Evolutionary conservation across 2,797 vertebrate species (phyloP).

Genomic region (Characodon lateralis): DNA sequence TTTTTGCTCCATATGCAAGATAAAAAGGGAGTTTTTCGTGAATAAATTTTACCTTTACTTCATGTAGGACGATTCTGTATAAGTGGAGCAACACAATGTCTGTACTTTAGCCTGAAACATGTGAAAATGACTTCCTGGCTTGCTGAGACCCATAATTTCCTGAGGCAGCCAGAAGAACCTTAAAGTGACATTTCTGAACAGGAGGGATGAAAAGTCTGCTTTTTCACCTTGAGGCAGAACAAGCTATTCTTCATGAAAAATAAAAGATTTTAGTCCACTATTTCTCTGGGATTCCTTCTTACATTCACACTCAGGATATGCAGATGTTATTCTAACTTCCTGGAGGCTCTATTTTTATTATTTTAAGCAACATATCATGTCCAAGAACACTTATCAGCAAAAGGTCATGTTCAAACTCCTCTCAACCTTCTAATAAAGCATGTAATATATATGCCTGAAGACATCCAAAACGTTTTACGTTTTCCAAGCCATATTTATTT

Average conservation of each 20-base stretch:
- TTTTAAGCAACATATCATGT: background rate
- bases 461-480: background rate
- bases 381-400: background rate
- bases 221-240: background rate
- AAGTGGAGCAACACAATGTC: background rate
- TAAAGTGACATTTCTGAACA: background rate
- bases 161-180: background rate
- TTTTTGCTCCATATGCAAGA: background rate
- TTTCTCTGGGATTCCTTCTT: too few relatives aligned
- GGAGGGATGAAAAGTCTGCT: too few relatives aligned
- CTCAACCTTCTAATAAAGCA: background rate
- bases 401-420: too few relatives aligned
- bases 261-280: background rate
- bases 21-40: background rate
- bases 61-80: background rate
- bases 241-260: background rate
- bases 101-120: background rate
- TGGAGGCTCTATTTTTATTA: background rate
- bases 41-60: background rate
- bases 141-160: background rate
- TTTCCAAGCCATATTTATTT: background rate
- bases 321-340: background rate
- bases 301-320: too few relatives aligned
- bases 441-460: background rate
- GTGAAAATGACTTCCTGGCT: background rate